Conservation (phyloP, 2,113 vertebrate species). For the Otolemur garnettii region DNA sequence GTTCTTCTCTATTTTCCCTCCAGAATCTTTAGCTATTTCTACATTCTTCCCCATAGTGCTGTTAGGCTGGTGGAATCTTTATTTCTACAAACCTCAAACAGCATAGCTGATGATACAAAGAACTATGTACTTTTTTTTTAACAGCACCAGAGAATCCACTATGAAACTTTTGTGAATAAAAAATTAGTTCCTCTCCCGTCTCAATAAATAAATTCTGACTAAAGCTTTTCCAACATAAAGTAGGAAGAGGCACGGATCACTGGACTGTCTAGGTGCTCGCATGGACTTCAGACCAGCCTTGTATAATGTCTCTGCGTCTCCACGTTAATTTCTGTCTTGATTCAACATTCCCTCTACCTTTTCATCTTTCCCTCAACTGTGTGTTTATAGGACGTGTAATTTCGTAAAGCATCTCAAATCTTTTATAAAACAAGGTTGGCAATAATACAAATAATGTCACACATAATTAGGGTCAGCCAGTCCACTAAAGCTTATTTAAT, state of each 20-base stretch:
- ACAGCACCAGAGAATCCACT: background rate
- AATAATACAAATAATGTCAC: conserved; percentile 25
- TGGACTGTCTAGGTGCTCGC: background rate
- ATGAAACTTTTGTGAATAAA: background rate
- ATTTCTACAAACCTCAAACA: conserved; percentile 42
- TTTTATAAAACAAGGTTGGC: conserved; percentile 35
- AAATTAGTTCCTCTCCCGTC: conserved; percentile 48
- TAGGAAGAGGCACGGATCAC: background rate
- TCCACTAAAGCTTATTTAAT: background rate
- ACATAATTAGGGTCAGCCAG: background rate
- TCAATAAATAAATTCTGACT: conserved; percentile 21
- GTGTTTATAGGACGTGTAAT: background rate
- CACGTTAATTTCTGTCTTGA: background rate
- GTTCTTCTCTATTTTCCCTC: background rate
- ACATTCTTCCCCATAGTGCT: background rate
- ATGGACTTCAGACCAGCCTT: background rate
- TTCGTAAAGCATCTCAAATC: conserved; percentile 53
- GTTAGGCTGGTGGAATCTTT: background rate
- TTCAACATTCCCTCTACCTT: background rate
- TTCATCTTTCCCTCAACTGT: background rate
- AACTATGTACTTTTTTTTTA: background rate
- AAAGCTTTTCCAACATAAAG: conserved; percentile 28
- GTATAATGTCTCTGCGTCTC: background rate
- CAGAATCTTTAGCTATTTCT: background rate
- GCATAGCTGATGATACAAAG: background rate